Evolutionary conservation across 2,888 invertebrate species (phyloP), one percentile per base, ranked within the genome.

Genomic region (Tanytarsus gracilentus): DNA sequence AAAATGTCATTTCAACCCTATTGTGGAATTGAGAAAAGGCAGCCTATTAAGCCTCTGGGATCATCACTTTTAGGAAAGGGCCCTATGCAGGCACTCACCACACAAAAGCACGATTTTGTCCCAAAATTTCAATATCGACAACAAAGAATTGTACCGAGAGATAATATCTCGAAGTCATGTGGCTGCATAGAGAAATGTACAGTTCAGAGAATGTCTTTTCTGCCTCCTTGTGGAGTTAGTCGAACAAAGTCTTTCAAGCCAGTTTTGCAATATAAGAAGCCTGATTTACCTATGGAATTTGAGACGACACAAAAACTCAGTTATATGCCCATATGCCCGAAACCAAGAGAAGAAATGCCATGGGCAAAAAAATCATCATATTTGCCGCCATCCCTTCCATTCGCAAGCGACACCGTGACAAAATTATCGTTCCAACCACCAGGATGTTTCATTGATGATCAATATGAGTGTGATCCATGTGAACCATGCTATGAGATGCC

Each of bases 1-100:
- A 65, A 79, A 78, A 68, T 80, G 0, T 79, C 80, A 0, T 80
- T 77, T 69, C 76, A 79, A 48, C 81, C 81, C 4, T 81, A 80
- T 64, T 77, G 76, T 1, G 72, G 75, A 21, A 72, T 76, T 14
- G 69, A 74, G 61, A 81, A 82, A 23, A 77, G 80, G 2, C 70
- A 71, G 33, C 71, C 81, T 1, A 79, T 83, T 64, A 74, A 78
- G 1, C 84, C 83, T 1, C 79, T 79, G 62, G 77, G 79, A 70
- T 80, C 80, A 70, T 81, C 80, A 68, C 75, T 81, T 66, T 75
- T 79, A 66, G 81, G 82, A 0, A 78, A 79, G 59, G 79, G 79
- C 0, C 84, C 85, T n/a, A 82, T 86, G 77, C 83, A 85, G 71
- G 81, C 80, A 64, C 72, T 82, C 62, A 87, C 87, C 2, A 86